Evolutionary conservation across 2,888 invertebrate genomes (phyloP), one percentile per base, ranked within the genome.

Genomic region (Tineola bisselliella): DNA sequence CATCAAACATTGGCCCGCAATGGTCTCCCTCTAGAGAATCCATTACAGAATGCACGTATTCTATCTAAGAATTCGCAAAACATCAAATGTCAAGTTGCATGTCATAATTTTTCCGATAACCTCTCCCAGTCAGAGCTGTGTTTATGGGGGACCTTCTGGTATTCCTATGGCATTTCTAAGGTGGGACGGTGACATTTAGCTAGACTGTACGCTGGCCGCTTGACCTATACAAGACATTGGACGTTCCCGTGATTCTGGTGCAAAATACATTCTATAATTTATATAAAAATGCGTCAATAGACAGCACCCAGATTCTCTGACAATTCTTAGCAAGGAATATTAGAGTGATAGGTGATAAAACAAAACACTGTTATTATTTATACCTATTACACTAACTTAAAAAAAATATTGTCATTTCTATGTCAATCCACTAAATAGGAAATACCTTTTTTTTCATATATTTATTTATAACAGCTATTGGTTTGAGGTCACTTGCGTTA

Each of bases 161-260:
- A 33, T 17, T 33, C 58, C 33, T 33, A 30, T 58, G 58, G 48
- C 60, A 60, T 31, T 44, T 60, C 48, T 60, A 30, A 44, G 60
- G 44, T 69, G 69, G 68, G 67, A 69, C 66, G 66, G 68, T 72
- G 74, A 73, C 73, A 73, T 74, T 73, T 74, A 64, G 68, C 67
- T 68, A 66, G 60, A 64, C 68, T 66, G 61, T 63, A 61, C 58
- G 62, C 66, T 65, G 71, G 67, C 73, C 73, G 70, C 66, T 73
- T 75, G 77, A 76, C 77, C 76, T 74, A 71, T 70, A 70, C 66
- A 6, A 31, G 48, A 15, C 33, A 33, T 19, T 31, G 30, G n/a
- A 17, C 58, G 33, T 15, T 58, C 58, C 11, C 17, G 8, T 4
- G 30, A 58, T 15, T 1, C 1, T 13, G 19, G 58, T 33, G 58